phyloP scores from a whole-genome alignment of 2,797 vertebrate genomes.

The Allobates femoralis region DNA sequence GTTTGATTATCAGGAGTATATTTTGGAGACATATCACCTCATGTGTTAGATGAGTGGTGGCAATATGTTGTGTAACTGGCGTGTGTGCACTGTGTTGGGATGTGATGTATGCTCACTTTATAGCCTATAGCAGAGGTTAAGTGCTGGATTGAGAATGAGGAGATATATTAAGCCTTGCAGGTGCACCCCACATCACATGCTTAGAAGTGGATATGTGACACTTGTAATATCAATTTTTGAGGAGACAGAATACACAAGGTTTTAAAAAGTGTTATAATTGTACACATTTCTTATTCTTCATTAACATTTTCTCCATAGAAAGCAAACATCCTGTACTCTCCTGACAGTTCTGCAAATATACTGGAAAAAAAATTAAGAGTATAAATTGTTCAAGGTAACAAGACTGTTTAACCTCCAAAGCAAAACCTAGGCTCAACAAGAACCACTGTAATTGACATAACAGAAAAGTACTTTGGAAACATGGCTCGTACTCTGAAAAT shows the following conservation, averaged over 20 bases:
- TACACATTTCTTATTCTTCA: background rate
- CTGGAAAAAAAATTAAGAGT: conserved; percentile 49
- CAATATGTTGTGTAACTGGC: no score
- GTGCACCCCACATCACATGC: no score
- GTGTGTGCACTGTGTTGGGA: no score
- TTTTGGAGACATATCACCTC: no score
- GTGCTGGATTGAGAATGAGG: no score
- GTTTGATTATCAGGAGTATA: no score
- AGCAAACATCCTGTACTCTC: background rate
- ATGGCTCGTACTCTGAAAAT: conserved; percentile 17
- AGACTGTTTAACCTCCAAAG: background rate
- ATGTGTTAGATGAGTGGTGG: no score
- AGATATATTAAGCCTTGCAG: no score
- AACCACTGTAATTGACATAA: conserved; percentile 56
- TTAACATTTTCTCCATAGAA: background rate
- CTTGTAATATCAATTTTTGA: background rate
- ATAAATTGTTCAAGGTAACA: conserved; percentile 42
- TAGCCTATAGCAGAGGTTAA: no score
- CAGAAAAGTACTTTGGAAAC: conserved; percentile 56
- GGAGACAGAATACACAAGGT: background rate
- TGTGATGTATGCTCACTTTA: no score
- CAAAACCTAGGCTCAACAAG: conserved; percentile 13
- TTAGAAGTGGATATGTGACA: no score
- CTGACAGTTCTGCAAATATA: conserved; percentile 2
- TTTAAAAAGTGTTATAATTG: background rate